Evolutionary conservation across 1,140 invertebrate species (phyloP), one percentile per base, ranked within the genome.

Genomic region (Ooceraea biroi): DNA sequence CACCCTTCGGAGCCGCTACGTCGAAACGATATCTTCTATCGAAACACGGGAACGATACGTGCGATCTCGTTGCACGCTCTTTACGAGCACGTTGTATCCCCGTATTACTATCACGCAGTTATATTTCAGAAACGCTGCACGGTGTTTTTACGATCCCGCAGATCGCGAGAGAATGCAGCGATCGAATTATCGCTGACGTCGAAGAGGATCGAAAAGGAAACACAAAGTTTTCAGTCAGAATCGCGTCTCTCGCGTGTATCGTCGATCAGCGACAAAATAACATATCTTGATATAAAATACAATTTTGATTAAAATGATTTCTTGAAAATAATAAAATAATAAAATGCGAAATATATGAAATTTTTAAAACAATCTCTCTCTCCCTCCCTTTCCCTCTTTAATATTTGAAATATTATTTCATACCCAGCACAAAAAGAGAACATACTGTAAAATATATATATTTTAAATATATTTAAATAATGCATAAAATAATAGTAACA

Each of bases 21-120:
- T 19, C 52, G 52, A 50, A 12, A 73, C 77, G 84, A 76, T 74
- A 83, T 74, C 14, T 30, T 57, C 69, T 57, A 74, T 50, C 61
- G 61, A 61, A 55, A 86, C 61, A 68, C 55, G 61, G 77, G 44
- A 82, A 82, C 63, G 84, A 86, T 61, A 74, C 57, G 66, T 52
- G 12, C 61, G 55, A 74, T 85, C 68, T 58, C 63, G 61, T 50
- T 60, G 58, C 82, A 36, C 52, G 30, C 36, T 36, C 36, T 7
- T 36, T 36, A 36, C 22, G 14, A 60, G 41, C 30, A 1, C 80
- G 22, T 52, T 63, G 27, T 74, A 44, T 55, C n/a, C n/a, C 8
- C n/a, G 52, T 19, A 57, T 30, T 69, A 80, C 52, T 14, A n/a
- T 52, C 76, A 17, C 65, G n/a, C 36, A 30, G 36, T 57, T 80